Conservation (phyloP, 1,140 invertebrate species). For the Apis cerana region DNA sequence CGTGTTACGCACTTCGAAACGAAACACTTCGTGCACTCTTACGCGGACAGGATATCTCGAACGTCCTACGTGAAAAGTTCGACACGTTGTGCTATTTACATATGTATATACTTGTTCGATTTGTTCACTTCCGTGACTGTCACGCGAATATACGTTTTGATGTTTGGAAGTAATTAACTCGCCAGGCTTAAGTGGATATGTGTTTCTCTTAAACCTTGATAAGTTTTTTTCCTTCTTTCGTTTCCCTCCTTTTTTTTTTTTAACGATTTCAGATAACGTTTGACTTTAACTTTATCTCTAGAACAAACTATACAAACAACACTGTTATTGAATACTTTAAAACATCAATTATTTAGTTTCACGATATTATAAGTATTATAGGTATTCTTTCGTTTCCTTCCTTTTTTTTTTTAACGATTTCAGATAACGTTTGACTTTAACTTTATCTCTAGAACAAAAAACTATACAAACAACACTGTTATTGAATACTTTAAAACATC, state of each 20-base stretch:
- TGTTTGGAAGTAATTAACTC: neutral
- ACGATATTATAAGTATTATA: neutral
- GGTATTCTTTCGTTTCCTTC: too few relatives aligned
- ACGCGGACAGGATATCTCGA: conserved; percentile 44
- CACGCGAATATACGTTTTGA: neutral
- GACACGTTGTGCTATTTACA: conserved; percentile 36
- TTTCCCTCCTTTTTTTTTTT: too few relatives aligned
- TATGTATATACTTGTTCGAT: conserved; percentile 1
- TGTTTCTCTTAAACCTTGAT: neutral
- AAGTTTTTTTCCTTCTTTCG: neutral
- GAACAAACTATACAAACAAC: neutral
- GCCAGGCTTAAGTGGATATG: neutral
- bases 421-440: neutral
- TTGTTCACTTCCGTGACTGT: neutral
- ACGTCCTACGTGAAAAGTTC: conserved; percentile 54
- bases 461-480: too few relatives aligned
- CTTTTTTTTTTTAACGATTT: too few relatives aligned
- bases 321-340: too few relatives aligned
- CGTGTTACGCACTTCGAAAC: conserved; percentile 55
- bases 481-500: too few relatives aligned
- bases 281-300: neutral
- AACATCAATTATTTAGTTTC: neutral
- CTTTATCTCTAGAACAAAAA: neutral
- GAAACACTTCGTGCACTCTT: neutral
- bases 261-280: too few relatives aligned